phyloP scores from a whole-genome alignment of 2,888 invertebrate genomes.

The Zaprionus bogoriensis region DNA sequence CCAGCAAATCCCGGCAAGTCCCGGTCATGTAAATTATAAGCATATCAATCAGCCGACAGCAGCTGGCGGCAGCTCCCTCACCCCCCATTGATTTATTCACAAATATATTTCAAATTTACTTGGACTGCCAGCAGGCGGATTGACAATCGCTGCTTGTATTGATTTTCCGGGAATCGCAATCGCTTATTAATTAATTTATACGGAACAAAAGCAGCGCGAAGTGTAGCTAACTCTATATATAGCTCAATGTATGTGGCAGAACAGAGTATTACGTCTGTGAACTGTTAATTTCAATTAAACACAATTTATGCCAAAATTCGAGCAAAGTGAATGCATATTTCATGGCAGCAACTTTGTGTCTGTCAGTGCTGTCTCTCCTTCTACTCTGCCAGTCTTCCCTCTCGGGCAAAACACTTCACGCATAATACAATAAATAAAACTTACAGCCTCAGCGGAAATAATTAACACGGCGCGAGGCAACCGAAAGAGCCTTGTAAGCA shows the following conservation, averaged over 20 bases:
- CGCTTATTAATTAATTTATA: conserved; percentile 49
- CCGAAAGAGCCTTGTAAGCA: conserved; percentile 58
- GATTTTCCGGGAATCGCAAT: conserved; percentile 54
- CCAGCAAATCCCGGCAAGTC: conserved; percentile 23
- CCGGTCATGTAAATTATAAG: conserved; percentile 55
- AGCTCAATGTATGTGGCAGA: not conserved
- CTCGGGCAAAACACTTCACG: conserved; percentile 23
- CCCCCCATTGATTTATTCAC: conserved; percentile 60
- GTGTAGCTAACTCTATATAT: conserved; percentile 1
- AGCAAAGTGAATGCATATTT: conserved; percentile 61
- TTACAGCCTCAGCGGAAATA: conserved; percentile 66
- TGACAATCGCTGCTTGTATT: conserved; percentile 41
- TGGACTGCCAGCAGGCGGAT: conserved; percentile 7
- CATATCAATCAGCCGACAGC: conserved; percentile 69
- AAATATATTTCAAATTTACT: conserved; percentile 41
- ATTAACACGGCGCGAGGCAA: conserved; percentile 58
- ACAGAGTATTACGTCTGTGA: not conserved
- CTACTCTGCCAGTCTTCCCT: not conserved
- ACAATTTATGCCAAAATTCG: conserved; percentile 59
- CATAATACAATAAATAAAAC: conserved; percentile 66
- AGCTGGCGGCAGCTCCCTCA: conserved; percentile 23
- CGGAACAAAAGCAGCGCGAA: conserved; percentile 10
- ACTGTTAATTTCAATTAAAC: conserved; percentile 69
- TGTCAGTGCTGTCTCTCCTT: not conserved
- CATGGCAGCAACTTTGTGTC: conserved; percentile 35